These are phyloP conservation scores for Ophiothrix spiculata DNA, from an alignment of 35 echinoderm and acorn worm species.

Conservation along the genomic window DNA sequence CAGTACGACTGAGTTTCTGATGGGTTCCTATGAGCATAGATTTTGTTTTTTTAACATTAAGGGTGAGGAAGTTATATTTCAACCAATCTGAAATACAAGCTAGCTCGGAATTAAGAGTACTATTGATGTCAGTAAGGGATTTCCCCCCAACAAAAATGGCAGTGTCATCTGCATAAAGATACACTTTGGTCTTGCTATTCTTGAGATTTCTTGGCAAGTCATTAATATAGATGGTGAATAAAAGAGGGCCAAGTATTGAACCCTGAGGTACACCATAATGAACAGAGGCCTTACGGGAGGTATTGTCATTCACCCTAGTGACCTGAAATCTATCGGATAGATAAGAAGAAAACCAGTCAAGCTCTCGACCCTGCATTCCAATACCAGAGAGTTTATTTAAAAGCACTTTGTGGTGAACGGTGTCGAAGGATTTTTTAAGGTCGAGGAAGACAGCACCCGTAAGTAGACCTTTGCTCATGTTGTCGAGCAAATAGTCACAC, in stretches of 20 bases:
- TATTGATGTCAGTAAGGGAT: background rate
- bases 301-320: background rate
- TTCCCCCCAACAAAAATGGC: slow-evolving; percentile 6
- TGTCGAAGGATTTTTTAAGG: slow-evolving; percentile 24
- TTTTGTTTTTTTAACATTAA: slow-evolving; percentile 10
- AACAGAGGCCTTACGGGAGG: background rate
- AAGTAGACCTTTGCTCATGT: slow-evolving; percentile 13
- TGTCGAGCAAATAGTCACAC: slow-evolving; percentile 11
- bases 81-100: background rate
- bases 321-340: background rate
- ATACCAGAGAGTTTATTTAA: slow-evolving; percentile 7
- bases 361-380: slow-evolving; percentile 20
- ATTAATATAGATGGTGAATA: slow-evolving; percentile 7
- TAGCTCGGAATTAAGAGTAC: background rate
- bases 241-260: background rate
- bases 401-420: slow-evolving; percentile 13
- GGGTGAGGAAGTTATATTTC: background rate
- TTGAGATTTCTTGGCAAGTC: background rate
- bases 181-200: background rate
- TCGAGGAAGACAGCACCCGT: slow-evolving; percentile 14
- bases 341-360: slow-evolving; percentile 21
- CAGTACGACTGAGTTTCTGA: background rate
- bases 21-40: background rate
- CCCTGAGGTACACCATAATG: slow-evolving; percentile 14
- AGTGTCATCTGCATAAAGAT: slow-evolving; percentile 13